Conservation (phyloP, 1,140 invertebrate species). For the Papilio polyxenes region DNA sequence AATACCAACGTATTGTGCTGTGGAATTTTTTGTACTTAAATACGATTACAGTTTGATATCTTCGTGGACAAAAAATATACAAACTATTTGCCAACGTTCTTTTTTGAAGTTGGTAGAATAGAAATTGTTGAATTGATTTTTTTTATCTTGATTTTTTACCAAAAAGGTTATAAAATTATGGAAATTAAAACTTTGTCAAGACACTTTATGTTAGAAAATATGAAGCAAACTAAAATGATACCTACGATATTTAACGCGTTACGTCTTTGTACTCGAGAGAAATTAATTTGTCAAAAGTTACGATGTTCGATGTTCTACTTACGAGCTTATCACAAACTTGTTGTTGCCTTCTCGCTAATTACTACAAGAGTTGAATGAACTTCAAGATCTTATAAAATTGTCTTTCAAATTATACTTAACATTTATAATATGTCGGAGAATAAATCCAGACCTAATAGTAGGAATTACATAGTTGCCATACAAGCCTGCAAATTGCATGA, state of each 20-base stretch:
- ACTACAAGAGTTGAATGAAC: slow-evolving; percentile 8
- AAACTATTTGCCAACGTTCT: no score
- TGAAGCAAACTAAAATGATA: neutral
- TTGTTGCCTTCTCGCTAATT: neutral
- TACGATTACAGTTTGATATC: no score
- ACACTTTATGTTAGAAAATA: neutral
- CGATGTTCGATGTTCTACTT: neutral
- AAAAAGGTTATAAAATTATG: no score
- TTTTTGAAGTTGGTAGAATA: neutral
- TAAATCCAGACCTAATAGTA: neutral
- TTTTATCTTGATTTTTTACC: no score
- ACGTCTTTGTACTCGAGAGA: neutral
- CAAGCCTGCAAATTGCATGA: no score
- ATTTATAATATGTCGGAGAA: no score
- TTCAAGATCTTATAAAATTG: neutral
- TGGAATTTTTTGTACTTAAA: neutral
- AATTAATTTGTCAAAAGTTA: slow-evolving; percentile 16
- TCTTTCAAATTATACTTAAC: neutral
- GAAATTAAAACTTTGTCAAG: no score
- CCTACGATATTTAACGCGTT: neutral
- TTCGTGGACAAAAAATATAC: no score
- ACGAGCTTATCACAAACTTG: neutral
- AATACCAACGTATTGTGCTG: neutral
- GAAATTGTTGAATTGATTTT: no score
- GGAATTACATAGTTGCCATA: neutral